Conservation (phyloP, 2,797 vertebrate genomes). For the Neomorphus geoffroyi region DNA sequence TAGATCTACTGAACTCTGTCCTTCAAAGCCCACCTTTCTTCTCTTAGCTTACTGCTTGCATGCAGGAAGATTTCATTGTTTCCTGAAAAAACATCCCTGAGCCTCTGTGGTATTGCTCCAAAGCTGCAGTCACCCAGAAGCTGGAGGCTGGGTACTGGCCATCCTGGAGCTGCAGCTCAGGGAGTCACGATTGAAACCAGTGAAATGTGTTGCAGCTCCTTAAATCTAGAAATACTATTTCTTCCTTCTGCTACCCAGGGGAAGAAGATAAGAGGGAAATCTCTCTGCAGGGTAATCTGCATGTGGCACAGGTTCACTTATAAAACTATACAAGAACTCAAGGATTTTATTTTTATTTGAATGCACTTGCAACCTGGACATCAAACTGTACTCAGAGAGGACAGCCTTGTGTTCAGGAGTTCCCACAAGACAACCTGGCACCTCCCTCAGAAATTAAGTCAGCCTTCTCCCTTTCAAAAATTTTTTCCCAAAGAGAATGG, state of each 20-base stretch:
- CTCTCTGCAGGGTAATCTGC: neutral
- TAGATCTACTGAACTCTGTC: constrained; percentile 6
- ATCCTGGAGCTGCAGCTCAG: neutral
- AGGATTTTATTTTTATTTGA: neutral
- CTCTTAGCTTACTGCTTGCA: neutral
- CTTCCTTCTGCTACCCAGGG: neutral
- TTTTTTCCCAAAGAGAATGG: neutral
- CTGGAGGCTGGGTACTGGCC: neutral
- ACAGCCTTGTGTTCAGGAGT: neutral
- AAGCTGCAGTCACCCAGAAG: neutral
- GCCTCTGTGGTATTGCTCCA: neutral
- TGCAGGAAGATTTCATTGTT: neutral
- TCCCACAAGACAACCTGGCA: neutral
- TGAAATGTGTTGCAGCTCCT: neutral
- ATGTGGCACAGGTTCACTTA: neutral
- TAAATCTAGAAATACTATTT: neutral
- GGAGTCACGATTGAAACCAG: neutral
- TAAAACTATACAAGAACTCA: neutral
- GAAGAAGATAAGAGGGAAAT: neutral
- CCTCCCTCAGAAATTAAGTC: neutral
- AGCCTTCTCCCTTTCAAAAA: neutral
- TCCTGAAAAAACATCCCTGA: neutral
- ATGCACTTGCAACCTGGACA: neutral
- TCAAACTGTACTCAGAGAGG: neutral
- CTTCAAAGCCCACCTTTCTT: constrained; percentile 32